Base-by-base conservation (phyloP, 2,888 invertebrate species). In the Limulus polyphemus region DNA sequence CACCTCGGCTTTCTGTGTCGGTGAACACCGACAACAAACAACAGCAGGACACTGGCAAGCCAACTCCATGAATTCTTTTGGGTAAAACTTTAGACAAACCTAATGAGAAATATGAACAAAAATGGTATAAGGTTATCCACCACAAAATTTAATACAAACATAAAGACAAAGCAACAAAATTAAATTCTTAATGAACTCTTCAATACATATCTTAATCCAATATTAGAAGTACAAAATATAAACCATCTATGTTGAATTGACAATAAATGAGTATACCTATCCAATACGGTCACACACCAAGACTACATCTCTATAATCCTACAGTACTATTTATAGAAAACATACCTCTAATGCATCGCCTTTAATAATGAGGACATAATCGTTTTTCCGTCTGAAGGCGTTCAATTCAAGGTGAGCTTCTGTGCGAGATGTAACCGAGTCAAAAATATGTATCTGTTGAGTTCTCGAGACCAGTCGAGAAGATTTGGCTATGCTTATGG, bases 401-500 rank as follows among this genome's bases (percentile, higher is more conserved):
- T 83, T 83, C 61, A 84, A 74, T 71, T 84, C 83, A 59, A 79
- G 74, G 73, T 84, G 83, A 17, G 83, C 83, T 70, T 84, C 83
- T 0, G 80, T 79, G 63, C 81, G 77, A 57, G 83, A 85, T 7
- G 81, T 80, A 7, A 89, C 86, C 17, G 83, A 81, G 69, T 84
- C 83, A 71, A 90, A 85, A 17, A 86, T 82, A 74, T 88, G 85
- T 46, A 89, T 80, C 69, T 77, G 86, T 77, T 93, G 92, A 58
- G 85, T 84, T 54, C 87, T 82, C 0, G 88, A 85, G 59, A 93
- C 90, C 61, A 99, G 81, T 70, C 90, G 85, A 7, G 95, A 89
- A 72, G 97, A 97, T 75, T 98, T 97, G 1, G 99, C 98, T 73
- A 99, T 99, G 76, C 98, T 98, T 47, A 91, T 88, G 0, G 99